These are phyloP conservation scores for Eulemur rubriventer DNA, from an alignment of 2,797 vertebrate species.

Conservation along the genomic window DNA sequence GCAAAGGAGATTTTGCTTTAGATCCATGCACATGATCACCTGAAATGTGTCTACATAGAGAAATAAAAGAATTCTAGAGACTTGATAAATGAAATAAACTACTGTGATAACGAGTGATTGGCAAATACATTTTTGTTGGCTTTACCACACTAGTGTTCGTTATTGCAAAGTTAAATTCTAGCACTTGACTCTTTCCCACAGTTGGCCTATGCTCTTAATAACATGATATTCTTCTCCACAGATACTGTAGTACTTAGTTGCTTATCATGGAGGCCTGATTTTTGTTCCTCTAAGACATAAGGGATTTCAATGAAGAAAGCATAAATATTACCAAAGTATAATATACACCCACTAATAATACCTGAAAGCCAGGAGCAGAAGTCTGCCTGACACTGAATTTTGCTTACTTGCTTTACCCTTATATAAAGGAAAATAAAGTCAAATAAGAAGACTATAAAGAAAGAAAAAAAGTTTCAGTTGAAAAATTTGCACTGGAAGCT, in stretches of 20 bases:
- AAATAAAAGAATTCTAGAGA: conserved; percentile 25
- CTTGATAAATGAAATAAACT: not conserved
- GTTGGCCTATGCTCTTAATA: not conserved
- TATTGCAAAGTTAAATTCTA: conserved; percentile 11
- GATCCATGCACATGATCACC: not conserved
- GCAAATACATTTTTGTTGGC: conserved; percentile 3
- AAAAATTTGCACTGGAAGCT: conserved; percentile 11
- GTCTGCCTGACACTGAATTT: not conserved
- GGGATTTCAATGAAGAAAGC: conserved; percentile 25
- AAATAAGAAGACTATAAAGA: not conserved
- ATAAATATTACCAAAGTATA: not conserved
- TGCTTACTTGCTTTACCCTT: not conserved
- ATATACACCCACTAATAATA: not conserved
- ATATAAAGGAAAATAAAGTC: not conserved
- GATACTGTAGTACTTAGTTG: not conserved
- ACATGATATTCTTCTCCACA: not conserved
- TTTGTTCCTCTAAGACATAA: not conserved
- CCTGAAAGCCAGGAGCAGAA: not conserved
- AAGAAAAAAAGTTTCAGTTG: not conserved
- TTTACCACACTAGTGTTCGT: not conserved
- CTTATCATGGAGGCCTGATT: not conserved
- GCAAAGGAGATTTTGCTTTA: not conserved
- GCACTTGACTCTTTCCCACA: not conserved
- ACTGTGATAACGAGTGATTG: not conserved
- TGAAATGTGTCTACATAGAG: not conserved